Evolutionary conservation across 2,113 vertebrate species (phyloP).

Genomic region (Artemisiospiza belli): DNA sequence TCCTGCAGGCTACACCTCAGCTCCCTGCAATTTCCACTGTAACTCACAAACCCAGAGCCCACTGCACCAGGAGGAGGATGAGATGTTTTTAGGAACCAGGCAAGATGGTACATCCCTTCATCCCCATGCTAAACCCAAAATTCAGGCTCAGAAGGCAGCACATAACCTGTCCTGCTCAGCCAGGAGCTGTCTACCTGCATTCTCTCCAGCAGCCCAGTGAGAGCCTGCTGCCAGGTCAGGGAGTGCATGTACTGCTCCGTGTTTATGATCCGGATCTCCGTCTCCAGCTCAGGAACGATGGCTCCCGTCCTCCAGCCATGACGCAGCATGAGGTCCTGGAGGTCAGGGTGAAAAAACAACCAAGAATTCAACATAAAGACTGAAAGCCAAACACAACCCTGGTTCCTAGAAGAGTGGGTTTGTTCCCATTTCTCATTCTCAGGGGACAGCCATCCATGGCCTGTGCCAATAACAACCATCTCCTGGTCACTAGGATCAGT

Average conservation of each 20-base stretch:
- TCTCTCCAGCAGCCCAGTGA: constrained; percentile 81
- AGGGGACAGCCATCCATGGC: background rate
- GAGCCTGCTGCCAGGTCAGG: constrained; percentile 83
- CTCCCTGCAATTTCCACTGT: background rate
- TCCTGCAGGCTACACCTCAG: background rate
- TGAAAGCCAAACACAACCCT: constrained; percentile 1
- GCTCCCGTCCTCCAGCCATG: constrained; percentile 83
- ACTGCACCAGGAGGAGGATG: background rate
- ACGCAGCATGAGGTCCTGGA: constrained; percentile 81
- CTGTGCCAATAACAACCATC: background rate
- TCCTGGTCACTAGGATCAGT: background rate
- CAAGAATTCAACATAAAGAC: background rate
- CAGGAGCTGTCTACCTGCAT: constrained; percentile 75
- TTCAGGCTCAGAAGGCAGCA: background rate
- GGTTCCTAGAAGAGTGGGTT: background rate
- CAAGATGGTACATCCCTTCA: rapidly evolving
- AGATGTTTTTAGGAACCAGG: background rate
- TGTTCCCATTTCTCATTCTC: background rate
- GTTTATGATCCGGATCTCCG: constrained; percentile 82
- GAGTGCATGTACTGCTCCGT: constrained; percentile 84
- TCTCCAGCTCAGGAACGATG: constrained; percentile 82
- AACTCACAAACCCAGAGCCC: background rate
- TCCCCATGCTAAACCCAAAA: background rate
- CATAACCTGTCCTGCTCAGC: background rate
- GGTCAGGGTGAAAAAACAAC: background rate